phyloP scores from a whole-genome alignment of 2,797 vertebrate genomes.

The Poecilia velifera region DNA sequence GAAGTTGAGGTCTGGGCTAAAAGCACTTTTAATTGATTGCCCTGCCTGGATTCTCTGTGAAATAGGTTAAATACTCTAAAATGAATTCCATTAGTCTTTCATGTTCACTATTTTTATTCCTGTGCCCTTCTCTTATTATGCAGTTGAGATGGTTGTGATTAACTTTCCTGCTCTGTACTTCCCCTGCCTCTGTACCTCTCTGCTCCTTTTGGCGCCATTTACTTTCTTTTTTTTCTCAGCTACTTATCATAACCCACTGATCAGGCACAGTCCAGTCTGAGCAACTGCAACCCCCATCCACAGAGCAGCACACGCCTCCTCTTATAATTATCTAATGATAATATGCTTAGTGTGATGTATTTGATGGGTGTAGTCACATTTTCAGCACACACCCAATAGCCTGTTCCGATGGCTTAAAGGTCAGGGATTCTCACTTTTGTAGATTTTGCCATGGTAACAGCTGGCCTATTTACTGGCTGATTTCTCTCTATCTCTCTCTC shows the following conservation, averaged over 20 bases:
- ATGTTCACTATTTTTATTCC: conserved; percentile 73
- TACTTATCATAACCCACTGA: conserved; percentile 53
- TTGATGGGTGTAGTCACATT: conserved; percentile 31
- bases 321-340: conserved; percentile 45
- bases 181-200: conserved; percentile 37
- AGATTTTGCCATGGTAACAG: conserved; percentile 31
- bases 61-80: conserved; percentile 80
- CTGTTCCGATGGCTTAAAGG: conserved; percentile 25
- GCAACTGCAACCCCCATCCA: not conserved
- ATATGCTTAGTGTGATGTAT: conserved; percentile 37
- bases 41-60: conserved; percentile 70
- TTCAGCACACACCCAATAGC: conserved; percentile 19
- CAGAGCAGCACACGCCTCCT: not conserved
- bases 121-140: conserved; percentile 68
- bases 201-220: conserved; percentile 37
- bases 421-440: conserved; percentile 28
- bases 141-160: conserved; percentile 72
- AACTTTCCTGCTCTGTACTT: conserved; percentile 64
- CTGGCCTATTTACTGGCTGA: conserved; percentile 49
- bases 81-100: conserved; percentile 78
- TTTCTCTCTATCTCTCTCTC: not conserved
- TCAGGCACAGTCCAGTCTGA: conserved; percentile 35
- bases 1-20: conserved; percentile 58
- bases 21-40: conserved; percentile 79
- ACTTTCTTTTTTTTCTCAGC: conserved; percentile 22